These are phyloP conservation scores for Lochmaea capreae DNA, from an alignment of 2,888 invertebrate species.

Conservation along the genomic window DNA sequence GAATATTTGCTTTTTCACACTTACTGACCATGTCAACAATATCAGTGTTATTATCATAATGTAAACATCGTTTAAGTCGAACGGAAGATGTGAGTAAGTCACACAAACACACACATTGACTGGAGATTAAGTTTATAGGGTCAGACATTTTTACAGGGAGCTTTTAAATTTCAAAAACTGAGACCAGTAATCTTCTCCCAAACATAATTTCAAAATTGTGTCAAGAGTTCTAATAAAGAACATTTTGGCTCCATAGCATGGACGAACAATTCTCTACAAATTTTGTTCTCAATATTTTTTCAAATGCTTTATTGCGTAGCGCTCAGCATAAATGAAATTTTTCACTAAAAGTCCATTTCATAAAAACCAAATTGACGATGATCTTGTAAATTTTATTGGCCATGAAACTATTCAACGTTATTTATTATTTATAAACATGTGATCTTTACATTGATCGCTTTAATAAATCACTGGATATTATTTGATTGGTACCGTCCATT, in stretches of 20 bases:
- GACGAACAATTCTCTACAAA: too few species aligned
- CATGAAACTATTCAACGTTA: neutral
- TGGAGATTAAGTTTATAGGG: neutral
- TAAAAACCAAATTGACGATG: neutral
- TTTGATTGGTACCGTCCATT: neutral
- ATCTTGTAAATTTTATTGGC: neutral
- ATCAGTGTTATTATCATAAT: conserved; percentile 29
- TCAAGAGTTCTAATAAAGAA: too few species aligned
- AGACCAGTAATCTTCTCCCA: too few species aligned
- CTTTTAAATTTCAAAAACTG: neutral
- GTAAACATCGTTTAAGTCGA: conserved; percentile 27
- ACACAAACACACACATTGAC: neutral
- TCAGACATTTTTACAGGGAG: neutral
- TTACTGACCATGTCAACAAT: conserved; percentile 38
- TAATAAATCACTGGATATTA: neutral
- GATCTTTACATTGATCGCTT: neutral
- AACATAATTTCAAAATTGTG: too few species aligned
- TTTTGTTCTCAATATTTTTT: too few species aligned
- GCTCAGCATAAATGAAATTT: too few species aligned
- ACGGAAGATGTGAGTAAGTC: conserved; percentile 18
- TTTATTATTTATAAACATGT: neutral
- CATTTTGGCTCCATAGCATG: too few species aligned
- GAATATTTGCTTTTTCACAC: conserved; percentile 36
- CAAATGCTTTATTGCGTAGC: too few species aligned
- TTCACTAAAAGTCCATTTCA: neutral